Percentiles rank a stretch among this genome's conserved stretches.
Conservation (phyloP, 1,140 invertebrate genomes). For the Papilio xuthus region DNA sequence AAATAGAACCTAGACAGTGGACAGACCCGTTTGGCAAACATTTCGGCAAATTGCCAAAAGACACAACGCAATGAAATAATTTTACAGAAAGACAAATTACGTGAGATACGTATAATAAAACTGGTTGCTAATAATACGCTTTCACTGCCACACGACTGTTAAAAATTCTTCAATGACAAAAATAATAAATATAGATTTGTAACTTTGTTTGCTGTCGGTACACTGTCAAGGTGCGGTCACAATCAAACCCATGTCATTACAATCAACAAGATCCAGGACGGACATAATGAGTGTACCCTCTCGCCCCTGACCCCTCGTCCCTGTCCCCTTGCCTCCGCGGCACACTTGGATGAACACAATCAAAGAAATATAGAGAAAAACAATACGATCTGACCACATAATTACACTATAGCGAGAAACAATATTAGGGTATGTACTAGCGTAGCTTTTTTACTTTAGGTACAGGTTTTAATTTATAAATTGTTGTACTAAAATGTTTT, state of each 20-base stretch:
- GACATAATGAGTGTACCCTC: conserved; percentile 34
- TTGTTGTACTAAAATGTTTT: no score
- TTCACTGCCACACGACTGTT: neutral
- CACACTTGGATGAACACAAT: neutral
- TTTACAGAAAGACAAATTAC: neutral
- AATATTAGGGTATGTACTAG: neutral
- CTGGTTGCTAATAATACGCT: neutral
- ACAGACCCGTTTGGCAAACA: neutral
- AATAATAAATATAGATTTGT: neutral
- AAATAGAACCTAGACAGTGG: neutral
- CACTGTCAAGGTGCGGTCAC: conserved; percentile 43
- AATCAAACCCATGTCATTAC: conserved; percentile 47
- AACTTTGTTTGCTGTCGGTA: conserved; percentile 39
- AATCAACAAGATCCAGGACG: conserved; percentile 36
- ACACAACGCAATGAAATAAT: neutral
- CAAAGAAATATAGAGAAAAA: neutral
- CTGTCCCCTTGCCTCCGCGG: neutral
- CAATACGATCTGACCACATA: neutral
- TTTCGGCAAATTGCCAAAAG: neutral
- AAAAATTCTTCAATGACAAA: neutral
- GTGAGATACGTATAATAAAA: neutral
- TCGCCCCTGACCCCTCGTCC: neutral
- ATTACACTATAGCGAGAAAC: neutral
- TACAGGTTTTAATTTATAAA: no score
- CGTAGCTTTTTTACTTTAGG: neutral